These are phyloP conservation scores for Pyrochroa serraticornis DNA, from an alignment of 2,888 invertebrate species.

Conservation along the genomic window DNA sequence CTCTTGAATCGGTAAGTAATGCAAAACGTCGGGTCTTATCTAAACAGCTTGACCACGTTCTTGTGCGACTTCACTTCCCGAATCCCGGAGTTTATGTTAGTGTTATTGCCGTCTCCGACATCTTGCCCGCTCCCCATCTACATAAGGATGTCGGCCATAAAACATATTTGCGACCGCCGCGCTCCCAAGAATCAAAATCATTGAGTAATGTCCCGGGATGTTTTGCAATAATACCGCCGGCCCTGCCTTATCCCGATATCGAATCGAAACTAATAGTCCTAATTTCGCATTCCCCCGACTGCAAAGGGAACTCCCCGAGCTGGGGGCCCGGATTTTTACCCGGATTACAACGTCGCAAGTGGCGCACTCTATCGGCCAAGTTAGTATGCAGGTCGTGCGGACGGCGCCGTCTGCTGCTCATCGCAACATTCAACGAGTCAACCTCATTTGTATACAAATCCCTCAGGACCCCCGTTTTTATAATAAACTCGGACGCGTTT, in stretches of 20 bases:
- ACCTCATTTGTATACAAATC: slow-evolving; percentile 38
- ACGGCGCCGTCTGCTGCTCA: slow-evolving; percentile 53
- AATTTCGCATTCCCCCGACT: slow-evolving; percentile 19
- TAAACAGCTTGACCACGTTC: slow-evolving; percentile 56
- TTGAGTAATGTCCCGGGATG: slow-evolving; percentile 47
- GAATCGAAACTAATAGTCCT: slow-evolving; percentile 38
- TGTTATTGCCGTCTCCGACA: slow-evolving; percentile 59
- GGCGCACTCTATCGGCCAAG: slow-evolving; percentile 36
- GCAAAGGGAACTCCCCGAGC: slow-evolving; percentile 7
- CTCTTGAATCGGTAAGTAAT: slow-evolving; percentile 48
- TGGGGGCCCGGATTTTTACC: slow-evolving; percentile 31
- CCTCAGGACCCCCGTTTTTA: slow-evolving; percentile 20
- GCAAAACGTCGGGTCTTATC: slow-evolving; percentile 51
- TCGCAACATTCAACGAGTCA: slow-evolving; percentile 44
- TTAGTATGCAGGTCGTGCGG: slow-evolving; percentile 50
- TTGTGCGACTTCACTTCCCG: slow-evolving; percentile 51
- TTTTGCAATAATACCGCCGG: slow-evolving; percentile 34
- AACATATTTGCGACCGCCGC: slow-evolving; percentile 47
- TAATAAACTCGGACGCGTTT: slow-evolving; percentile 7
- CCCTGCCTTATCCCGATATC: slow-evolving; percentile 29
- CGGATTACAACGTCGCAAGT: slow-evolving; percentile 43
- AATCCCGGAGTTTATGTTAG: slow-evolving; percentile 55
- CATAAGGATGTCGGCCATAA: slow-evolving; percentile 42
- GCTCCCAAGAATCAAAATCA: slow-evolving; percentile 42
- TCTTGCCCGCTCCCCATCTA: slow-evolving; percentile 44